Conservation (phyloP, 2,797 vertebrate species). For the Sylvia borin region DNA sequence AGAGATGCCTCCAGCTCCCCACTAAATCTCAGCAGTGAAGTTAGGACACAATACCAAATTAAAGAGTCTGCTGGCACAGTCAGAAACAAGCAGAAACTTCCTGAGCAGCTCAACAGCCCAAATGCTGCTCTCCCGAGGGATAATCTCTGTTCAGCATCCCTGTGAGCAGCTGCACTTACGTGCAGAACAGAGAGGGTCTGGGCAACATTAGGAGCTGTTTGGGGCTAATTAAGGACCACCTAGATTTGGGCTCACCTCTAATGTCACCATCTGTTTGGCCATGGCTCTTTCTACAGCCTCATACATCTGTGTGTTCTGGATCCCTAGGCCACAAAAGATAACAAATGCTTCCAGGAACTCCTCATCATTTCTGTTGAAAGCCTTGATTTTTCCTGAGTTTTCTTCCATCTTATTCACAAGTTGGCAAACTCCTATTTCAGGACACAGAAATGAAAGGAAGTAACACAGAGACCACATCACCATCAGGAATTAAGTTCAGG, state of each 20-base stretch:
- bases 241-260: constrained; percentile 85
- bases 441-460: constrained; percentile 21
- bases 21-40: neutral
- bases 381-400: constrained; percentile 82
- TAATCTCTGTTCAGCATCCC: neutral
- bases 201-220: neutral
- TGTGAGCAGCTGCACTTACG: neutral
- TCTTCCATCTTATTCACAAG: constrained; percentile 95
- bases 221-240: neutral
- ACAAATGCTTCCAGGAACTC: constrained; percentile 97
- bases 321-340: constrained; percentile 97
- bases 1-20: neutral
- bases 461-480: neutral
- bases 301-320: constrained; percentile 99
- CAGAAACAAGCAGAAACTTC: neutral
- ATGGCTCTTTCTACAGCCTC: constrained; percentile 94
- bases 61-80: neutral
- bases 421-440: constrained; percentile 89
- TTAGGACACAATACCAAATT: neutral
- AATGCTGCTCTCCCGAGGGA: neutral
- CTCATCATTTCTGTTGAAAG: constrained; percentile 96
- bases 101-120: neutral
- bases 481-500: neutral
- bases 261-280: constrained; percentile 96
- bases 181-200: neutral